Base-by-base conservation (phyloP, 2,113 vertebrate genomes). In the Thalassoma bifasciatum region DNA sequence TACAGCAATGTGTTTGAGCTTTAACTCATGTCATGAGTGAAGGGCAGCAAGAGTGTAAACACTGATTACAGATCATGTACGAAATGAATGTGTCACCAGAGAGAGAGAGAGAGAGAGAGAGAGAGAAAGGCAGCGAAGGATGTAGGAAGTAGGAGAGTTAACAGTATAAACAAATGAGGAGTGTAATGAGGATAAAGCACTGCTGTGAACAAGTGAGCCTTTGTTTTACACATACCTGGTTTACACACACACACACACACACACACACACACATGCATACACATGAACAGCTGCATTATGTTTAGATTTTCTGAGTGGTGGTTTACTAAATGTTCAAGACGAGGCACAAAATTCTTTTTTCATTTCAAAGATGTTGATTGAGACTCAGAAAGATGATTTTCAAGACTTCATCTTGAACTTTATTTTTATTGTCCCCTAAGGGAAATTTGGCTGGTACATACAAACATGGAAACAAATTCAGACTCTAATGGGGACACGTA, bases 111-210 rank as follows among this genome's bases (percentile, higher is more conserved):
- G 52, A 40, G 62, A 36, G 37, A 40, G 50, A 26, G 60, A 24
- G 66, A 34, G 63, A 49, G 49, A 24, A 66, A 50, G 77, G 63
- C 69, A 83, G 57, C 81, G 83, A 82, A 64, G 75, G 82, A 83
- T 85, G 71, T 80, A 89, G 86, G 79, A 86, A 89, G 73, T 81
- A 83, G 79, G 82, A 84, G 84, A 84, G 81, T 83, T 88, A 87
- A 88, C 87, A 88, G 84, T 84, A 83, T 91, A 88, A 93, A 92
- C 89, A 91, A 88, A 85, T 87, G 84, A 89, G 77, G 72, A 86
- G 81, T 83, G 73, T 90, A 91, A 92, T 89, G 90, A 91, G 90
- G 89, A 92, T 91, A 79, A 92, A 92, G 82, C 82, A 80, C 85
- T 49, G 24, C 83, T 67, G 78, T 64, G 88, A 91, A 93, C 91